A percentile compares a stretch with the other conserved stretches of the same genome.
These are phyloP conservation scores for Myripristis jacobus DNA, from an alignment of 2,797 vertebrate genomes.

Conservation along the genomic window DNA sequence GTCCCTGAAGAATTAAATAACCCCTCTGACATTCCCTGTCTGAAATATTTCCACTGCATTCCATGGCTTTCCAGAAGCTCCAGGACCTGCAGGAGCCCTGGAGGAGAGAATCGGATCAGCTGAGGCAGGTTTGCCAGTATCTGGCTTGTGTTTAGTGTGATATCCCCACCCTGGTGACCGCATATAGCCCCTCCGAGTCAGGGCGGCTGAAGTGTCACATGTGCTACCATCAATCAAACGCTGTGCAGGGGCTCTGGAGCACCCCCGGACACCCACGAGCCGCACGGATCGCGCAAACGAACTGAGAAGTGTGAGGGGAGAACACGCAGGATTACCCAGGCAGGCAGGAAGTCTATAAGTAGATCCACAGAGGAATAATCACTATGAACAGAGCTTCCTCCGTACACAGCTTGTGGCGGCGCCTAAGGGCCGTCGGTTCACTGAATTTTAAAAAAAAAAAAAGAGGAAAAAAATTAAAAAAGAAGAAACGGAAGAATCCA, in stretches of 20 bases:
- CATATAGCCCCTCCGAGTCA: constrained; percentile 32
- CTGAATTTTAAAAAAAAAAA: too few relatives aligned
- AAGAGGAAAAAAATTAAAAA: too few relatives aligned
- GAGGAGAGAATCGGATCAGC: not conserved
- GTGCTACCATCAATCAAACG: constrained; percentile 64
- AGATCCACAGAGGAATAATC: not conserved
- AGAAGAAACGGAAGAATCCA: too few relatives aligned
- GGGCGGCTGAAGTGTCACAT: constrained; percentile 24
- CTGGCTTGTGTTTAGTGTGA: constrained; percentile 20
- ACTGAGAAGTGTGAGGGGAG: constrained; percentile 2
- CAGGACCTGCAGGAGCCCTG: too few relatives aligned
- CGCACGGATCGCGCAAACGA: constrained; percentile 7
- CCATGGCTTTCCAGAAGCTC: too few relatives aligned
- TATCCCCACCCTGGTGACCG: constrained; percentile 10
- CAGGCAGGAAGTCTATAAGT: not conserved
- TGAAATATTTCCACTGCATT: too few relatives aligned
- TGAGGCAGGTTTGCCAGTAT: constrained; percentile 20
- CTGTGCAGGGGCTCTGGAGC: not conserved
- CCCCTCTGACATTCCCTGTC: too few relatives aligned
- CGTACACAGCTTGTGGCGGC: not conserved
- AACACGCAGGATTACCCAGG: not conserved
- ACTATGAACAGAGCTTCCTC: not conserved
- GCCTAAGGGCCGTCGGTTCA: too few relatives aligned
- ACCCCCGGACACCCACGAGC: not conserved
- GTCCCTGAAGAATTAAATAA: too few relatives aligned